Percentiles rank a stretch among this genome's conserved stretches.
Conservation (phyloP, 2,797 vertebrate genomes). For the Oryzias dopingdopingensis region DNA sequence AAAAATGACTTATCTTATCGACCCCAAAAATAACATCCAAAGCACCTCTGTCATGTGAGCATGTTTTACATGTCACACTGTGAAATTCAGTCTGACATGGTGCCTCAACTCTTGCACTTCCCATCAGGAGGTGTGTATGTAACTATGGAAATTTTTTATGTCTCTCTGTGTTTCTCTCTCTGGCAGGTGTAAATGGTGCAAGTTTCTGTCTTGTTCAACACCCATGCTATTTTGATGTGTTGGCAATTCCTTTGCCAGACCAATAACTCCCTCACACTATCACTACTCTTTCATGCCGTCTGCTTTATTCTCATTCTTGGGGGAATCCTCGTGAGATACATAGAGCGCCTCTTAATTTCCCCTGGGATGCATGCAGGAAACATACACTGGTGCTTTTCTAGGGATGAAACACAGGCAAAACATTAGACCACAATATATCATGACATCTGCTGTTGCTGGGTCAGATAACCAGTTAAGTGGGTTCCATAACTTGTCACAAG, state of each 20-base stretch:
- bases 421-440: conserved; percentile 68
- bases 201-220: conserved; percentile 78
- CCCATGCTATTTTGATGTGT: conserved; percentile 77
- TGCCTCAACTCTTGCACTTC: conserved; percentile 53
- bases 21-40: conserved; percentile 54
- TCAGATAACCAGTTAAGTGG: conserved; percentile 70
- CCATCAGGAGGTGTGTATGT: conserved; percentile 30
- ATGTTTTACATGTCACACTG: conserved; percentile 58
- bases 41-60: conserved; percentile 58
- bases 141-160: conserved; percentile 56
- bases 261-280: conserved; percentile 78
- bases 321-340: conserved; percentile 75
- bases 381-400: conserved; percentile 79
- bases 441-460: conserved; percentile 60
- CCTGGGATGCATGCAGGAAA: conserved; percentile 76
- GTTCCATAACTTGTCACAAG: conserved; percentile 65
- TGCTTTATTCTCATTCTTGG: conserved; percentile 79
- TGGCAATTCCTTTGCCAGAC: conserved; percentile 77
- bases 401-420: conserved; percentile 75
- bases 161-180: conserved; percentile 41
- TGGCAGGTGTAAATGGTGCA: conserved; percentile 77
- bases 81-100: conserved; percentile 59
- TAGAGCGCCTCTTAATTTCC: conserved; percentile 83
- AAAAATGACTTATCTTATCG: conserved; percentile 53
- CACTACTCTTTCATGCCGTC: conserved; percentile 76